These are phyloP conservation scores for Macrotus californicus DNA, from an alignment of 2,113 vertebrate species.

Conservation along the genomic window DNA sequence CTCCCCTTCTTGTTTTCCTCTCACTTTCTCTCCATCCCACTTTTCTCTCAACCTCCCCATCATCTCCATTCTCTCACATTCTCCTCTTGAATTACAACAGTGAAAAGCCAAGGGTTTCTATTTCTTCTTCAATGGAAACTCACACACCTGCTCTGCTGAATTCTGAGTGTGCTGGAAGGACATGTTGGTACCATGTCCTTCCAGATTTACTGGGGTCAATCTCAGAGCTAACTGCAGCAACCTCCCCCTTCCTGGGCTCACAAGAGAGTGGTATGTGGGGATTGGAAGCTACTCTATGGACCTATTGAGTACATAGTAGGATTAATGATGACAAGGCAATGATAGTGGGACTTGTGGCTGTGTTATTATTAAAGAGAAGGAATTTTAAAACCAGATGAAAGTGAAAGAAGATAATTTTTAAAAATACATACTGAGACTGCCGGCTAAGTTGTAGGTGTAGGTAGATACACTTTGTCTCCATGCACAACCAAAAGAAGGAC, in stretches of 20 bases:
- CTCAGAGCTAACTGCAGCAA: neutral
- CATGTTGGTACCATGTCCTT: neutral
- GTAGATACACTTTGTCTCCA: too few species aligned
- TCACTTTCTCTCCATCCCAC: neutral
- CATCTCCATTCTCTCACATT: neutral
- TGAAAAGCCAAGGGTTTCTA: neutral
- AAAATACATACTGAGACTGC: too few species aligned
- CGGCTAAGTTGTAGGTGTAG: too few species aligned
- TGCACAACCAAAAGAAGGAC: too few species aligned
- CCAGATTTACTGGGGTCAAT: neutral
- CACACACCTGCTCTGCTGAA: neutral
- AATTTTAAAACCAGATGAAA: constrained; percentile 39
- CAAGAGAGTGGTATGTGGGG: neutral
- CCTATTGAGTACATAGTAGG: neutral
- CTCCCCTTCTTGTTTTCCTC: neutral
- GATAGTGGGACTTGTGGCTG: neutral
- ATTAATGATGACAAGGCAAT: neutral
- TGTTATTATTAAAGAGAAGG: constrained; percentile 20
- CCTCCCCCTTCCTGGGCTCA: neutral
- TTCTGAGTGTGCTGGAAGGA: neutral
- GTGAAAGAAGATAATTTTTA: constrained; percentile 11
- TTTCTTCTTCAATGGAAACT: neutral
- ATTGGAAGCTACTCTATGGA: neutral
- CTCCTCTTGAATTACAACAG: neutral
- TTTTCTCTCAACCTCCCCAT: neutral